Evolutionary conservation across 2,113 vertebrate species (phyloP).

Genomic region (Rhegmatorhina hoffmannsi): DNA sequence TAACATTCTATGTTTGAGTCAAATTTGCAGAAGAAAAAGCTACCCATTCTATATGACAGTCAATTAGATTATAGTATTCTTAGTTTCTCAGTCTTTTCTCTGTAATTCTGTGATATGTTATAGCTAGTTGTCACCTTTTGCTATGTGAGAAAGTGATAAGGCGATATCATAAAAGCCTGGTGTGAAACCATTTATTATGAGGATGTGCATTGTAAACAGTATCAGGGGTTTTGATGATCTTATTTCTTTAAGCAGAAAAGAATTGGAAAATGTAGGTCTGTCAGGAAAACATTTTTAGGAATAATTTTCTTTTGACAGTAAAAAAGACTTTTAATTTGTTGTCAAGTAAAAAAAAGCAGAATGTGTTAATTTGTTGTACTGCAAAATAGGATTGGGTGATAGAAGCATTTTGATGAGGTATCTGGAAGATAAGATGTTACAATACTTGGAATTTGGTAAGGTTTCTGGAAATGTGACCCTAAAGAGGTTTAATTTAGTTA

Average conservation of each 20-base stretch:
- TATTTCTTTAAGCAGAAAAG: not conserved
- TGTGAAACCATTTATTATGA: conserved; percentile 19
- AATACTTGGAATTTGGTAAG: not conserved
- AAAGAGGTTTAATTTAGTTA: not conserved
- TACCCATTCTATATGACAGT: not conserved
- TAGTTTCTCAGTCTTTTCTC: not conserved
- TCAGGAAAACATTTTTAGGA: not conserved
- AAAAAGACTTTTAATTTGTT: not conserved
- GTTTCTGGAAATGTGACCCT: not conserved
- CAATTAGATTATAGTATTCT: not conserved
- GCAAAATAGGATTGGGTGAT: not conserved
- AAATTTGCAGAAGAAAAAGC: not conserved
- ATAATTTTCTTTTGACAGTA: not conserved
- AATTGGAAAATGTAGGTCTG: not conserved
- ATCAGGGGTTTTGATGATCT: not conserved
- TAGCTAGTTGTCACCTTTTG: not conserved
- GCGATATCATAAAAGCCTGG: not conserved
- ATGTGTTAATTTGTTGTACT: not conserved
- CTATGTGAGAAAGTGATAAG: conserved; percentile 6
- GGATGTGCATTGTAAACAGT: not conserved
- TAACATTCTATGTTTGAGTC: not conserved
- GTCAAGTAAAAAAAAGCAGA: not conserved
- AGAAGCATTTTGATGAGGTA: not conserved
- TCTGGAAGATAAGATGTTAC: not conserved
- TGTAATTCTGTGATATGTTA: not conserved